Evolutionary conservation across 2,888 invertebrate genomes (phyloP), one percentile per base, ranked within the genome.

Genomic region (Seira ritae): DNA sequence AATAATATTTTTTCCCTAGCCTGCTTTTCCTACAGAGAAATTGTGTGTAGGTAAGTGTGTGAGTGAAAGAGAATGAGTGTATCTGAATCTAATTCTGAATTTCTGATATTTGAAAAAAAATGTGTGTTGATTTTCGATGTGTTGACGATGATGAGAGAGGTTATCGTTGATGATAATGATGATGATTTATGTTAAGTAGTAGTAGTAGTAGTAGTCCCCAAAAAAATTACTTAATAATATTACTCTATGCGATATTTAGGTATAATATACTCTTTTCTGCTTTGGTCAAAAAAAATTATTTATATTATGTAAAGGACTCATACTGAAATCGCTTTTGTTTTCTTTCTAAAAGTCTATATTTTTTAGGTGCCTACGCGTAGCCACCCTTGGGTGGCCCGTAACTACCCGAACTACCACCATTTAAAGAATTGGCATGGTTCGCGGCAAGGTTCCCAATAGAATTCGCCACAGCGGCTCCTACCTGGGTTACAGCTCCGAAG

Each of bases 401-500:
- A 73, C 84, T 80, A 77, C 78, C 83, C 62, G 80, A 66, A 67
- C 84, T 77, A 72, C 79, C 80, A 66, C 65, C 67, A 69, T 84
- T 82, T 67, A 84, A 84, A 74, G 83, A 72, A 85, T 86, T 88
- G 71, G 88, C 88, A 85, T 87, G 86, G 84, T 85, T 89, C 67
- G 88, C 86, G 72, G 89, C 88, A 74, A 89, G 84, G 75, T 87
- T 83, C 84, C 89, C 89, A 86, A 89, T 89, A 80, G 88, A 88
- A 85, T 88, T 88, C 72, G 89, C 89, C 84, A 89, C 88, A 62
- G 89, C 89, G 69, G 89, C 88, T 85, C 89, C 89, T 88, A 89
- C 89, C 89, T 89, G 89, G 84, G 89, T 89, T 72, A 89, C 89
- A 69, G 89, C 89, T 78, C 89, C 89, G 86, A 89, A 89, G 85